Evolutionary conservation across 2,797 vertebrate genomes (phyloP).

Genomic region (Crypturellus tataupa): DNA sequence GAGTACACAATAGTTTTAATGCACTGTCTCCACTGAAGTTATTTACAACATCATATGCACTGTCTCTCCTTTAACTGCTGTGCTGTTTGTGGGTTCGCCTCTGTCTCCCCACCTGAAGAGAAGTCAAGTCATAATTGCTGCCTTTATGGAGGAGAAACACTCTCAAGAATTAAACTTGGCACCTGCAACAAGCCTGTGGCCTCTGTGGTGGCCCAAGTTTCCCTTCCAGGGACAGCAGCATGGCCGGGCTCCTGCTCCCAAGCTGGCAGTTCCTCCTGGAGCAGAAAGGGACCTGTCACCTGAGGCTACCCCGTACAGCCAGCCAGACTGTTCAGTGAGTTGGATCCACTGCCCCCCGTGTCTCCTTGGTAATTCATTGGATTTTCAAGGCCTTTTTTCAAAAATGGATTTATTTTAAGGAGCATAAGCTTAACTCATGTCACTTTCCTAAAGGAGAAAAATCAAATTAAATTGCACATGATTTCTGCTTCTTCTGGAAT

Average conservation of each 20-base stretch:
- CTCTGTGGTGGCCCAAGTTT: not conserved
- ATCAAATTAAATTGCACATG: not conserved
- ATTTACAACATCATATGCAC: not conserved
- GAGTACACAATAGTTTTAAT: not conserved
- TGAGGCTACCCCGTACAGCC: not conserved
- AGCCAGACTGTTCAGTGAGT: not conserved
- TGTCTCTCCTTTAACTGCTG: not conserved
- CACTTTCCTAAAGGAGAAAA: not conserved
- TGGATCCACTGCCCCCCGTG: not conserved
- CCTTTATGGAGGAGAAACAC: not conserved
- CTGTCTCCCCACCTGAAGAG: not conserved
- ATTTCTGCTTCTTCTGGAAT: slow-evolving; percentile 27
- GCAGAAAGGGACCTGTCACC: not conserved
- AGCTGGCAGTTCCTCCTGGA: not conserved
- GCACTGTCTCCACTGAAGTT: not conserved
- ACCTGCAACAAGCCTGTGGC: not conserved
- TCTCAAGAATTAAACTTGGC: not conserved
- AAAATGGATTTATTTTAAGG: not conserved
- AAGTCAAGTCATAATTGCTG: not conserved
- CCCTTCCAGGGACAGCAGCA: not conserved
- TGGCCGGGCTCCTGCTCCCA: not conserved
- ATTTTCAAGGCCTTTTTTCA: not conserved
- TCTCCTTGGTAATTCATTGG: not conserved
- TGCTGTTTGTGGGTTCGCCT: not conserved
- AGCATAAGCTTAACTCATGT: not conserved